These are phyloP conservation scores for Onychostruthus taczanowskii DNA, from an alignment of 2,113 vertebrate genomes.

Conservation along the genomic window DNA sequence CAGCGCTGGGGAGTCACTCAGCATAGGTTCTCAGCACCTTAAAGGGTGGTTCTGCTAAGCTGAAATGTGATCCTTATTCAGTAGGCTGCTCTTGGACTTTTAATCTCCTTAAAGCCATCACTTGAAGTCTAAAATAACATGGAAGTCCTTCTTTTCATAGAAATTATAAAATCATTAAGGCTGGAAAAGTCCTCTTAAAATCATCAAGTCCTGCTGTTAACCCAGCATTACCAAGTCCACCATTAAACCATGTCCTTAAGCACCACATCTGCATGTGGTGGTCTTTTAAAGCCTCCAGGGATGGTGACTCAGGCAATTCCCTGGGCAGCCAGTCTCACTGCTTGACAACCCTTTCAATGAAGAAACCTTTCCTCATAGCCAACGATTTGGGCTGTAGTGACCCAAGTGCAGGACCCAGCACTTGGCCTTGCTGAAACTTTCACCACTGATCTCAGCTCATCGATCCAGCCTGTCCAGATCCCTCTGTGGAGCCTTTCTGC, in stretches of 20 bases:
- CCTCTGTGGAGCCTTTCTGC: not conserved
- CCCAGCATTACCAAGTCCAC: not conserved
- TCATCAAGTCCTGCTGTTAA: not conserved
- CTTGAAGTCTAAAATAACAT: not conserved
- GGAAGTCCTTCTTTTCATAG: not conserved
- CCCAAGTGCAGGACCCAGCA: not conserved
- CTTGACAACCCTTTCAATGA: not conserved
- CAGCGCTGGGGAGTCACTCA: accelerated
- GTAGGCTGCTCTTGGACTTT: not conserved
- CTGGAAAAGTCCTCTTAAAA: not conserved
- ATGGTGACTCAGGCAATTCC: not conserved
- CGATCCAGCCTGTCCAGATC: not conserved
- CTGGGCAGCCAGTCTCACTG: not conserved
- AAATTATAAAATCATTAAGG: not conserved
- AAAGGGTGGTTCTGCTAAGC: not conserved
- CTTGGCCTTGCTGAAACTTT: not conserved
- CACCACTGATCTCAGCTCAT: not conserved
- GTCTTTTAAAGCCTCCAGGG: not conserved
- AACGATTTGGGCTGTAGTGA: not conserved
- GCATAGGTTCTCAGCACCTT: not conserved
- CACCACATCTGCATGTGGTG: not conserved
- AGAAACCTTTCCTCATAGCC: not conserved
- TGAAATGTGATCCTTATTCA: not conserved
- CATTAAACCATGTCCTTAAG: not conserved
- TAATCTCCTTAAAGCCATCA: not conserved